phyloP scores from a whole-genome alignment of 2,113 vertebrate species.

The Pleuronectes platessa region DNA sequence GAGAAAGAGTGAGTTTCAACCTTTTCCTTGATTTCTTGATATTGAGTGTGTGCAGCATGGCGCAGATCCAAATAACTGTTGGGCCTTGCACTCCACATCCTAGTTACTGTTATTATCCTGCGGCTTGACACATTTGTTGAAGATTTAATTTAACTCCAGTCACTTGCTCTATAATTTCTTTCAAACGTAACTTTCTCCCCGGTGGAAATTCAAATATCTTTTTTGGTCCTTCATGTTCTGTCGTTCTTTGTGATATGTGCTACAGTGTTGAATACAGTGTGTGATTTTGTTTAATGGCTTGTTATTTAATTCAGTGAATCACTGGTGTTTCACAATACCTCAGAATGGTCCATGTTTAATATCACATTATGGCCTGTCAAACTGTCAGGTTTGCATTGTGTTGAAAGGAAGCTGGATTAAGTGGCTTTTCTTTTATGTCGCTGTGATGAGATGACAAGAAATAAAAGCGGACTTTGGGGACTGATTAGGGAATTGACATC shows the following conservation, averaged over 20 bases:
- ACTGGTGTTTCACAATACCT: constrained; percentile 25
- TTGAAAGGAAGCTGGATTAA: constrained; percentile 46
- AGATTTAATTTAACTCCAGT: constrained; percentile 13
- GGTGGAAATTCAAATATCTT: not conserved
- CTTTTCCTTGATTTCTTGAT: no score
- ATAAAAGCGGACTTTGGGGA: constrained; percentile 58
- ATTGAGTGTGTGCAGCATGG: no score
- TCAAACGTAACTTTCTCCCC: not conserved
- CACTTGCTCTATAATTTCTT: not conserved
- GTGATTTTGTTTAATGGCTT: constrained; percentile 5
- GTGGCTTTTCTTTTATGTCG: constrained; percentile 42
- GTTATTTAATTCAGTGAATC: constrained; percentile 38
- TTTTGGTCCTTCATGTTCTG: not conserved
- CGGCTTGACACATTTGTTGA: not conserved
- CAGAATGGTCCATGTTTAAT: constrained; percentile 52
- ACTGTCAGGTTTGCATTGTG: constrained; percentile 43
- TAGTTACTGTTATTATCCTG: not conserved
- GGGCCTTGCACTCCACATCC: not conserved
- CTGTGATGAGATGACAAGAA: constrained; percentile 56
- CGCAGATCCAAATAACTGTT: no score
- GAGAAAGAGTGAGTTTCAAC: no score
- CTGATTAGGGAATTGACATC: constrained; percentile 66
- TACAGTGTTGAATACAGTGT: constrained; percentile 6
- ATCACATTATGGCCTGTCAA: constrained; percentile 60
- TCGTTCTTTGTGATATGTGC: constrained; percentile 2